phyloP scores from a whole-genome alignment of 2,888 invertebrate genomes.

The Erynnis tages region DNA sequence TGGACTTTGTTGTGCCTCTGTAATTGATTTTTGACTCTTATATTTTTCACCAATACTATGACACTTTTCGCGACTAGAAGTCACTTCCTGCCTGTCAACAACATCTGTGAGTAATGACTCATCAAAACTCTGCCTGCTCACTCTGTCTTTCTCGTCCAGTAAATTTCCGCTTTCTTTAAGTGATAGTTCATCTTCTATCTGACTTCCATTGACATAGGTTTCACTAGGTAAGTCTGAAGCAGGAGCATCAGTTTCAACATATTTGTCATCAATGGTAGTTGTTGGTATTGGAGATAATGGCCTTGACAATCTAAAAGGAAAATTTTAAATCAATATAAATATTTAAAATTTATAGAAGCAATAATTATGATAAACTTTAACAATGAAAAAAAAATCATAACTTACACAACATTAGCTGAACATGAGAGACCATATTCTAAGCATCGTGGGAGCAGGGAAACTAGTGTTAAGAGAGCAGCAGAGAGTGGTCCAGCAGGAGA shows the following conservation, averaged over 20 bases:
- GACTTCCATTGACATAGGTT: constrained; percentile 54
- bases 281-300: constrained; percentile 63
- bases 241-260: constrained; percentile 43
- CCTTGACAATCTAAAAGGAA: constrained; percentile 59
- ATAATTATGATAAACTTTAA: not conserved
- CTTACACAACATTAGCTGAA: constrained; percentile 90
- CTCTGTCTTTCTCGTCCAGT: constrained; percentile 68
- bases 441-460: constrained; percentile 95
- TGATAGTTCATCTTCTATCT: constrained; percentile 58
- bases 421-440: constrained; percentile 91
- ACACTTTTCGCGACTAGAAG: constrained; percentile 67
- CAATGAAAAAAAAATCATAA: constrained; percentile 25
- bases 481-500: constrained; percentile 96
- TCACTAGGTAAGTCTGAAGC: constrained; percentile 46
- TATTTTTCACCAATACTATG: constrained; percentile 77
- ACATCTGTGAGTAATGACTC: constrained; percentile 61
- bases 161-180: constrained; percentile 69
- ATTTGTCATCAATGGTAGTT: constrained; percentile 42
- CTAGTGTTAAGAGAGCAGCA: constrained; percentile 90
- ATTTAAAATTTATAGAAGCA: not conserved
- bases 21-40: constrained; percentile 59
- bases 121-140: constrained; percentile 72
- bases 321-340: not conserved
- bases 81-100: constrained; percentile 61
- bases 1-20: constrained; percentile 73